phyloP scores from a whole-genome alignment of 1,140 invertebrate genomes.

The Tribolium castaneum region DNA sequence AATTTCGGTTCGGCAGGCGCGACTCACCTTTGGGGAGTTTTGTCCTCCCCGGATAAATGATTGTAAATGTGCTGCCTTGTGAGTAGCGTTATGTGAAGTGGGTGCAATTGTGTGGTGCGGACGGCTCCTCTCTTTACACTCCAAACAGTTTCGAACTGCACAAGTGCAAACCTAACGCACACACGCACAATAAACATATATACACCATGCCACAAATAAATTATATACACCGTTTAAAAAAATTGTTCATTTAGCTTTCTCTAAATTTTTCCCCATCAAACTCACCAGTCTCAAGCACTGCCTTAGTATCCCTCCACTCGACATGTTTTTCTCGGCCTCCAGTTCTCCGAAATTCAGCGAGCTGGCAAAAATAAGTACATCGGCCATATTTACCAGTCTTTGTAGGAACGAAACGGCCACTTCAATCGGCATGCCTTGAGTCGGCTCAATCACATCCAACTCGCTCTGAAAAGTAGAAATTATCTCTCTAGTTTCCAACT shows the following conservation, averaged over 20 bases:
- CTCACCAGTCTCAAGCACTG: conserved; percentile 95
- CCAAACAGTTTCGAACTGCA: conserved; percentile 97
- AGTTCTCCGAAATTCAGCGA: conserved; percentile 97
- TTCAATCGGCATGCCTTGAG: conserved; percentile 98
- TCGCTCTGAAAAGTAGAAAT: conserved; percentile 80
- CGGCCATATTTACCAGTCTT: conserved; percentile 97
- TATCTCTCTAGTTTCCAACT: neutral
- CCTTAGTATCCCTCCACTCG: conserved; percentile 96
- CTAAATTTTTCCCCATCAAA: conserved; percentile 48
- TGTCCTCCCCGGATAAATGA: conserved; percentile 88
- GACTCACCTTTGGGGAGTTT: conserved; percentile 84
- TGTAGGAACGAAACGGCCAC: conserved; percentile 97
- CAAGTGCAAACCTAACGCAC: conserved; percentile 92
- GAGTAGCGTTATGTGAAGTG: conserved; percentile 66
- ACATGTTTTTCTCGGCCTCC: conserved; percentile 99
- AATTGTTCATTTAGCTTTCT: neutral
- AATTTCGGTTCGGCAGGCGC: too few species aligned
- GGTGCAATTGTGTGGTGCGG: conserved; percentile 67
- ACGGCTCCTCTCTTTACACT: conserved; percentile 93
- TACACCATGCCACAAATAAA: conserved; percentile 21
- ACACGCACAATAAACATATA: conserved; percentile 59
- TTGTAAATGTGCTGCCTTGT: conserved; percentile 80
- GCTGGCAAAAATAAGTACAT: conserved; percentile 97
- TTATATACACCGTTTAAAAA: neutral
- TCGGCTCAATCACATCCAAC: conserved; percentile 97